Evolutionary conservation across 2,888 invertebrate species (phyloP), one percentile per base, ranked within the genome.

Genomic region (Xestia sexstrigata): DNA sequence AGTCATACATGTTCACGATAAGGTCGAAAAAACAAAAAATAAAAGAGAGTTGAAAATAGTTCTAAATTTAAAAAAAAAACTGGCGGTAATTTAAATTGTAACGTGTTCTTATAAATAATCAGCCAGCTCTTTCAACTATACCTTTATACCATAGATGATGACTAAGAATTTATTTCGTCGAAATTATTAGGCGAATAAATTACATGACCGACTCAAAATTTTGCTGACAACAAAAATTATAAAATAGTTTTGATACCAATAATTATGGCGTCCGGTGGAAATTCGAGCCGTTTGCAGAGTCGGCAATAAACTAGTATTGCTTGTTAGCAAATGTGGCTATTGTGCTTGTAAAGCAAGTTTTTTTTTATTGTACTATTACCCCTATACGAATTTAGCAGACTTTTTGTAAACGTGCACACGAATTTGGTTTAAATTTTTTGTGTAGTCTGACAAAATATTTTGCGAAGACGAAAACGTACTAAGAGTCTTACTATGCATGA

Each of bases 281-380:
- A 87, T 77, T 79, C 15, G 79, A 87, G 45, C 79, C 65, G 42
- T 42, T 6, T 85, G 83, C 78, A 42, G 26, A 70, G 42, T 79
- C 73, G 70, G 82, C 78, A 80, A 85, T 86, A 88, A 62, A 85
- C 76, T 52, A 30, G 79, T 86, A 88, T 88, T 80, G 85, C 88
- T 76, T 65, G 83, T 79, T 73, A 8, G 80, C 83, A 78, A 77
- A 84, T 87, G 65, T 66, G 30, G 26, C 70, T 65, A 86, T 88
- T 88, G 81, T 87, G 78, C 70, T 77, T 17, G n/a, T 42, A 17
- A 70, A 70, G 67, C 79, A 70, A 81, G 77, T 82, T 81, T 78
- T 81, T n/a, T 83, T 78, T 76, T 67, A 65, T 73, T 84, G 73
- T 81, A 58, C 58, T 58, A 55, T 77, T 70, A 78, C 73, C 87